Base-by-base conservation (phyloP, 1,140 invertebrate genomes). In the Acromyrmex charruanus region DNA sequence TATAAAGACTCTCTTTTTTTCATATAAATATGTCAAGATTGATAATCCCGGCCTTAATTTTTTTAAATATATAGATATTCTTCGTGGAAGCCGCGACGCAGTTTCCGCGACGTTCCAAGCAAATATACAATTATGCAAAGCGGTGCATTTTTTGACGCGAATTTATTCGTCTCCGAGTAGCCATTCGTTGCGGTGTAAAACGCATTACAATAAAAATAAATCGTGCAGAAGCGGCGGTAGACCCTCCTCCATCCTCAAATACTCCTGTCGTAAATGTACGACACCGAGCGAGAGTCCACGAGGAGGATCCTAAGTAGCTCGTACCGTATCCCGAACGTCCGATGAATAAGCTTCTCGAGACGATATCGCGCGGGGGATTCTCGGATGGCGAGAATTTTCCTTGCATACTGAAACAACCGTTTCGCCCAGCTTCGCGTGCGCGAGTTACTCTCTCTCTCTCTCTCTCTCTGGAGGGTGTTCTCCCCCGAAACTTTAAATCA, bases 401-500 rank as follows among this genome's bases (percentile, higher is more conserved):
- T 39, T 10, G 84, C 63, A 66, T 68, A 86, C 35, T 77, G 68
- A 77, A 58, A 79, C 51, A 75, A 59, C 49, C 28, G 21, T 16
- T 77, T 7, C n/a, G 49, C 49, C 14, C 49, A 51, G 39, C 61
- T 51, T 63, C 35, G 28, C 35, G 61, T 31, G 21, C 21, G 21
- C 31, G 58, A 10, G 61, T 28, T 16, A 2, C 31, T 31, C 31
- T 31, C 31, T 31, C 21, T 21, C 31, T 7, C 31, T 31, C 31
- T 31, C 31, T 31, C 31, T 31, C 31, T 31, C 28, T 25, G 55
- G 66, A 59, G 85, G 21, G n/a, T n/a, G 21, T 16, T 79, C 49
- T 44, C 61, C 49, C 31, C 25, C 51, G 71, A 88, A 90, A 90
- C 89, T 90, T 90, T 90, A 90, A 90, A 90, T 90, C 86, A 90